Evolutionary conservation across 2,888 invertebrate genomes (phyloP), one percentile per base, ranked within the genome.

Genomic region (Rhagium mordax): DNA sequence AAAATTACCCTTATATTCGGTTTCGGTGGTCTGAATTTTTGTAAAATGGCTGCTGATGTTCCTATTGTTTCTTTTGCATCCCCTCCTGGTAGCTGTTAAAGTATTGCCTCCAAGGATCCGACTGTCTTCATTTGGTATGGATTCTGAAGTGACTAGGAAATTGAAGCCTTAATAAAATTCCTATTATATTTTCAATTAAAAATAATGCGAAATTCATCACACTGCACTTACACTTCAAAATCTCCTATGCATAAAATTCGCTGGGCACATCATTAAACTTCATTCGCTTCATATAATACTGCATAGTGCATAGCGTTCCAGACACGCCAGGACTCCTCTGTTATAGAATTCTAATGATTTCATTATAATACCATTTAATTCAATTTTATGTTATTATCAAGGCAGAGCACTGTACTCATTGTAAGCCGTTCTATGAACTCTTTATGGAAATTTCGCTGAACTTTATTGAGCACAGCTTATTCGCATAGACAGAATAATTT

Each of bases 361-460:
- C 55, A 33, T 59, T 20, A 33, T 20, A 59, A 33, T 16, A 33
- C 2, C 16, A 33, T 59, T 59, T 16, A 20, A 18, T 59, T 33
- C 29, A 59, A 20, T 41, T 59, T 59, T 59, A 59, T 59, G 59
- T 13, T 29, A 16, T 59, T 59, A 59, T 59, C 18, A 18, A 16
- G 33, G 59, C 59, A 24, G 16, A 18, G 59, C 59, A 59, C 16
- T 59, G 59, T n/a, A 59, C 33, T 33, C 59, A 16, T 33, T 13
- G 29, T 18, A 29, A 16, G 33, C 8, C 29, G 59, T 18, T 59
- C 59, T 20, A 3, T 59, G 59, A 59, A 59, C 59, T 33, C 59
- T 10, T 41, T 59, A 59, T 41, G 59, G 10, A 59, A 59, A 18
- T 33, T 59, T 59, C 33, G 18, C 10, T 33, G 29, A 18, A 18